A percentile compares a stretch with the other conserved stretches of the same genome.
Conservation (phyloP, 2,797 vertebrate species). For the Sciurus vulgaris region DNA sequence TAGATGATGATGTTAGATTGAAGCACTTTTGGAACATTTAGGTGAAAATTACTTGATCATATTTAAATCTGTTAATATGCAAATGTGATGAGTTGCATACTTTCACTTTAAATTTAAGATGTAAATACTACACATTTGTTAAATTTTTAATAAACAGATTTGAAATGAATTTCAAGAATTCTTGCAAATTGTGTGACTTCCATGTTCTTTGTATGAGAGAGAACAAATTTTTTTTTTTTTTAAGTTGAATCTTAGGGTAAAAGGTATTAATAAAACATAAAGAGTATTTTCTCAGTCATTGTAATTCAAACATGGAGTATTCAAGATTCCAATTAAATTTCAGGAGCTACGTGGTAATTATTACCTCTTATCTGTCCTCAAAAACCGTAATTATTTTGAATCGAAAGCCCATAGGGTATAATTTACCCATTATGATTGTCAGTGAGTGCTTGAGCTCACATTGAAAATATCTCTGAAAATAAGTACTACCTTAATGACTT, state of each 20-base stretch:
- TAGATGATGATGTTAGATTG: background rate
- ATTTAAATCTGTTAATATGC: background rate
- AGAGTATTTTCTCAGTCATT: background rate
- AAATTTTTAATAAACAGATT: background rate
- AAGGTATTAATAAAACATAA: slow-evolving; percentile 19
- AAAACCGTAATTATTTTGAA: slow-evolving; percentile 62
- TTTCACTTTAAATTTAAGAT: background rate
- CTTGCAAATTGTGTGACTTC: background rate
- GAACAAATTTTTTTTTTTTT: too few species aligned
- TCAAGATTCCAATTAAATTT: slow-evolving; percentile 52
- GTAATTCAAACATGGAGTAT: slow-evolving; percentile 54
- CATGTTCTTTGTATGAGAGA: background rate
- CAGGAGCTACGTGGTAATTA: background rate
- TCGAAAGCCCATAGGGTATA: background rate
- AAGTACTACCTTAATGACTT: background rate
- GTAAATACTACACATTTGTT: background rate
- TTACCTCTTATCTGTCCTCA: slow-evolving; percentile 52
- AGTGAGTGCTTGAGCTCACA: slow-evolving; percentile 33
- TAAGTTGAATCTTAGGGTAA: slow-evolving; percentile 20
- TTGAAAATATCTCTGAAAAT: background rate
- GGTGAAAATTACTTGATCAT: background rate
- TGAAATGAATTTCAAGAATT: background rate
- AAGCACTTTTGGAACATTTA: background rate
- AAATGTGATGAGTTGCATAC: background rate
- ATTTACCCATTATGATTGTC: slow-evolving; percentile 52